phyloP scores from a whole-genome alignment of 2,797 vertebrate genomes.

The Aulostomus chinensis region DNA sequence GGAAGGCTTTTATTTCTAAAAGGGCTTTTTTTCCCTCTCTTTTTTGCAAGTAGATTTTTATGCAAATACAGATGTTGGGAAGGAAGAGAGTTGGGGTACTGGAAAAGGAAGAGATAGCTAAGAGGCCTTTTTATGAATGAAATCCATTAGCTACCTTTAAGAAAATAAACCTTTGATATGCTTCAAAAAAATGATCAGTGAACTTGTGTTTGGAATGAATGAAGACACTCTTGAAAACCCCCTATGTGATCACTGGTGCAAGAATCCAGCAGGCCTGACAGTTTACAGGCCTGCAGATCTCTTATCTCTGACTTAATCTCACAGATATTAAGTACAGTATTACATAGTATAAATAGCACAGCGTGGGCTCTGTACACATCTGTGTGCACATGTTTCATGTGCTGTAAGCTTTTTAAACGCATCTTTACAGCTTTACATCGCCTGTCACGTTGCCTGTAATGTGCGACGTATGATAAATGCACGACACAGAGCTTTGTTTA shows the following conservation, averaged over 20 bases:
- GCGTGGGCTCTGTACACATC: constrained; percentile 38
- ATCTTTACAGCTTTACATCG: constrained; percentile 20
- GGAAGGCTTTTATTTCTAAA: too few species aligned
- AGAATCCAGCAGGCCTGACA: constrained; percentile 15
- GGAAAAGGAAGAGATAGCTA: too few species aligned
- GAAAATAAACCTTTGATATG: too few species aligned
- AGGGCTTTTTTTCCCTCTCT: too few species aligned
- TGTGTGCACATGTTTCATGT: constrained; percentile 25
- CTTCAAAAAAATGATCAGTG: too few species aligned
- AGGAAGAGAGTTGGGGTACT: neutral
- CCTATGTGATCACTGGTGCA: constrained; percentile 12
- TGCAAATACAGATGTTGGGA: neutral
- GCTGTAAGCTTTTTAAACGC: constrained; percentile 29
- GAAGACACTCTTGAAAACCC: too few species aligned
- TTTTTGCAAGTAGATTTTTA: neutral
- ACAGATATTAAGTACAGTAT: constrained; percentile 57
- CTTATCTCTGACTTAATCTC: constrained; percentile 49
- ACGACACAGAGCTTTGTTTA: constrained; percentile 2
- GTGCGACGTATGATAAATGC: constrained; percentile 3
- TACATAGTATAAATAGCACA: constrained; percentile 47
- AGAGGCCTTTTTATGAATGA: too few species aligned
- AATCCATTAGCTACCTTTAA: too few species aligned
- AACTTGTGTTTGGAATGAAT: too few species aligned
- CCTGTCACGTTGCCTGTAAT: constrained; percentile 16
- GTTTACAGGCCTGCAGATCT: constrained; percentile 21